Conservation (phyloP, 1,140 invertebrate species). For the Drosophila pruinosa region DNA sequence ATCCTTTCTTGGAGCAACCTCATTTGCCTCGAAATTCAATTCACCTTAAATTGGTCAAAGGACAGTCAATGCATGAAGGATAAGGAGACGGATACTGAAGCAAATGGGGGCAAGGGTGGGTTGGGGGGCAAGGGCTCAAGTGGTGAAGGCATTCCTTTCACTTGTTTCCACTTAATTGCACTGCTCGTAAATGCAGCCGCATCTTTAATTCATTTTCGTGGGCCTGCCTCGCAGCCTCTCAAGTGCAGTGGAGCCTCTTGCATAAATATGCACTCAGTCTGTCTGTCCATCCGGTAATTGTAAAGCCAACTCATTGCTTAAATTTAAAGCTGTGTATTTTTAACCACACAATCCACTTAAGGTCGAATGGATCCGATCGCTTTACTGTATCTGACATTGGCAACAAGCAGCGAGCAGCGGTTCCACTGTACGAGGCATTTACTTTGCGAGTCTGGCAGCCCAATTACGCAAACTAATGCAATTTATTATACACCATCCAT, state of each 20-base stretch:
- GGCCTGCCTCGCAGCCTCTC: not conserved
- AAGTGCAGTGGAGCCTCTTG: not conserved
- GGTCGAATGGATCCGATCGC: no score
- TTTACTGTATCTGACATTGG: no score
- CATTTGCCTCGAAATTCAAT: constrained; percentile 1
- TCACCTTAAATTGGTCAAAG: not conserved
- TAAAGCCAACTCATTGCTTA: no score
- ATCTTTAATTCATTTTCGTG: not conserved
- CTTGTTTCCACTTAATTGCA: not conserved
- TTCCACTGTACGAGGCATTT: no score
- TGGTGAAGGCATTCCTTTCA: not conserved
- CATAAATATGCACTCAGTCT: no score
- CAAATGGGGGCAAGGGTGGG: no score
- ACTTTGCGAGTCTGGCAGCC: no score
- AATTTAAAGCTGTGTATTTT: no score
- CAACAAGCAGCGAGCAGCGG: no score
- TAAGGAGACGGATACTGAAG: no score
- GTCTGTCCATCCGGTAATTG: not conserved
- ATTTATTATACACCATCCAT: not conserved
- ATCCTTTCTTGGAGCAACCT: not conserved
- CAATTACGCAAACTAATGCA: constrained; percentile 9
- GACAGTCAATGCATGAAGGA: not conserved
- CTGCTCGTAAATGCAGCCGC: not conserved
- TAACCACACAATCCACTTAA: no score
- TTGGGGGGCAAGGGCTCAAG: no score